These are phyloP conservation scores for Microtus pennsylvanicus DNA, from an alignment of 2,113 vertebrate species.

Conservation along the genomic window DNA sequence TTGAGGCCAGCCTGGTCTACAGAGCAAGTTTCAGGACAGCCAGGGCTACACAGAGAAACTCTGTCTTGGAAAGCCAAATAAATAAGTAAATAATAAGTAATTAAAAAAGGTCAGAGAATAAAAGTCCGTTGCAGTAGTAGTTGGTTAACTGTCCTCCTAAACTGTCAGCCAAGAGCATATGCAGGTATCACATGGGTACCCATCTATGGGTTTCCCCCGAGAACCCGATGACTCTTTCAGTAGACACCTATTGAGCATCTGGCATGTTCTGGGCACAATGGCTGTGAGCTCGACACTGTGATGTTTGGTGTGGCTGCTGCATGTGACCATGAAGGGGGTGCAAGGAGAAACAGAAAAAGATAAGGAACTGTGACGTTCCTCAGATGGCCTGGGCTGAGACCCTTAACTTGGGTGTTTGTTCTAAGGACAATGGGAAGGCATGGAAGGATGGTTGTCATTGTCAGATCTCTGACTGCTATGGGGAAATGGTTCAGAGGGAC, in stretches of 20 bases:
- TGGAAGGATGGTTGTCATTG: background rate
- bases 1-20: background rate
- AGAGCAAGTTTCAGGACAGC: background rate
- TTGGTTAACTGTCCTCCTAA: background rate
- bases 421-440: background rate
- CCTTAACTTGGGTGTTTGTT: constrained; percentile 4
- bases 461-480: background rate
- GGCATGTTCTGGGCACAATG: background rate
- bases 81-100: background rate
- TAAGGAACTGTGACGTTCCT: background rate
- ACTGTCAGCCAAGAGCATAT: constrained; percentile 22
- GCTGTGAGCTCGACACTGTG: background rate
- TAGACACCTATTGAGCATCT: background rate
- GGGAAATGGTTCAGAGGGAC: background rate
- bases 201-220: constrained; percentile 19
- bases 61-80: background rate
- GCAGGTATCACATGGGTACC: constrained; percentile 25
- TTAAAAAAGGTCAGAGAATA: background rate
- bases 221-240: background rate
- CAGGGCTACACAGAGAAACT: background rate
- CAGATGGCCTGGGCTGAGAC: background rate
- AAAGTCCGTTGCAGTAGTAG: background rate
- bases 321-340: no score
- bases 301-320: background rate
- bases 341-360: background rate